Evolutionary conservation across 2,113 vertebrate species (phyloP).

Genomic region (Bubo bubo): DNA sequence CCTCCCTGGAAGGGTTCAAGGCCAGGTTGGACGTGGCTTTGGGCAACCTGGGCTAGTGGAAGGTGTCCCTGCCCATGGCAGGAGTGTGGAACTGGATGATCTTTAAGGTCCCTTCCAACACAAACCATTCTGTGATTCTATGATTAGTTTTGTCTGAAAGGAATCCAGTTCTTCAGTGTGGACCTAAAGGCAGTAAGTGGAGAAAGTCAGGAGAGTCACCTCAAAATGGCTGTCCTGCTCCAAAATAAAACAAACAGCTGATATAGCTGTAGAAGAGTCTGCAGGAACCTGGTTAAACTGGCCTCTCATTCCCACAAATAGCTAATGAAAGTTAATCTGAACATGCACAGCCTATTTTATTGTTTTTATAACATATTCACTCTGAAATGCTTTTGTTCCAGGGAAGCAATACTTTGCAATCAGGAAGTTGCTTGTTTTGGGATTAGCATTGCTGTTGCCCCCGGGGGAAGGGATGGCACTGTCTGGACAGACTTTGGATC

Average conservation of each 20-base stretch:
- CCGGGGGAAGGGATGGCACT: background rate
- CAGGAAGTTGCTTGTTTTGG: background rate
- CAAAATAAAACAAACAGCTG: background rate
- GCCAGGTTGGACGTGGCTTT: too few species aligned
- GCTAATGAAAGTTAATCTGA: background rate
- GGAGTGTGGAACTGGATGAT: too few species aligned
- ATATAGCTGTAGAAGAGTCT: background rate
- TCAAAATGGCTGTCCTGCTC: background rate
- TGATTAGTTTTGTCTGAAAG: background rate
- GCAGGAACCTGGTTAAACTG: background rate
- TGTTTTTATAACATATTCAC: background rate
- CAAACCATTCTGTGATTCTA: too few species aligned
- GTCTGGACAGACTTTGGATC: background rate
- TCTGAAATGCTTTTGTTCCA: slow-evolving; percentile 13
- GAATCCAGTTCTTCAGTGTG: background rate
- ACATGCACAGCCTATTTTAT: background rate
- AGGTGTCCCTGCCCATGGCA: too few species aligned
- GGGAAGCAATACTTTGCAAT: background rate
- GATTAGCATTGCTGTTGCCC: background rate
- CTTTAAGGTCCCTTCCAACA: too few species aligned
- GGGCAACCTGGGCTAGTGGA: too few species aligned
- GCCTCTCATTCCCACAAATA: background rate
- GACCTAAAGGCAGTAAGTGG: background rate
- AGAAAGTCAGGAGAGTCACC: background rate
- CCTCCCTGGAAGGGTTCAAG: too few species aligned